Base-by-base conservation (phyloP, 1,140 invertebrate genomes). In the Hirudo medicinalis region DNA sequence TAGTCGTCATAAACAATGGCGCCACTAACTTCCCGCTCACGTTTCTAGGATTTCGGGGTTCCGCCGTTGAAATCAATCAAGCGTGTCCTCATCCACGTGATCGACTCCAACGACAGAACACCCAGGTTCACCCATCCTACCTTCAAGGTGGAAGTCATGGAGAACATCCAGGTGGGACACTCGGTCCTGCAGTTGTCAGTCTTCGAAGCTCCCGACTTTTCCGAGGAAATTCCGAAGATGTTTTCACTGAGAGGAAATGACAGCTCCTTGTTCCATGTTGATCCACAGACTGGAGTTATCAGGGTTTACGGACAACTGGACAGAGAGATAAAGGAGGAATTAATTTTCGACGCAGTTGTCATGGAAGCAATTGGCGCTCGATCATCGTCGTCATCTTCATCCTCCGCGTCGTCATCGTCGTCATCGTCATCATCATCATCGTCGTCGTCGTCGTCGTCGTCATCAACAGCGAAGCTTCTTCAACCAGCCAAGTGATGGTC, bases 401-500 rank as follows among this genome's bases (percentile, higher is more conserved):
- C 15, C 20, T 22, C 55, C 55, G n/a, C 20, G 15, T 27, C 27
- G 4, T 60, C 55, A 8, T 63, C 20, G 11, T 25, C 57, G 11
- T 49, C 43, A 13, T 49, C 43, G 11, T 49, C 43, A 5, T 49
- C 43, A 0, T 49, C 43, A 5, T 49, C 13, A 0, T 5, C 13
- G 43, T 49, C 43, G 43, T 49, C 43, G 13, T 49, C 43, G 15
- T 49, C 43, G 11, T 49, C 43, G 13, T 49, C 13, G 15, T 49
- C 43, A 13, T 25, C 22, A 11, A 19, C 57, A 25, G 11, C 19
- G 29, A 63, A 4, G 57, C 57, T 63, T 63, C 57, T 13, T 63
- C 57, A n/a, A 22, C 57, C 57, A 25, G 57, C 15, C 57, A 63
- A 63, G 57, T 63, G 57, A 63, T 32, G 0, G 43, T 80, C 19